These are phyloP conservation scores for Conus canariensis DNA, from an alignment of 2,888 invertebrate genomes.

Conservation along the genomic window DNA sequence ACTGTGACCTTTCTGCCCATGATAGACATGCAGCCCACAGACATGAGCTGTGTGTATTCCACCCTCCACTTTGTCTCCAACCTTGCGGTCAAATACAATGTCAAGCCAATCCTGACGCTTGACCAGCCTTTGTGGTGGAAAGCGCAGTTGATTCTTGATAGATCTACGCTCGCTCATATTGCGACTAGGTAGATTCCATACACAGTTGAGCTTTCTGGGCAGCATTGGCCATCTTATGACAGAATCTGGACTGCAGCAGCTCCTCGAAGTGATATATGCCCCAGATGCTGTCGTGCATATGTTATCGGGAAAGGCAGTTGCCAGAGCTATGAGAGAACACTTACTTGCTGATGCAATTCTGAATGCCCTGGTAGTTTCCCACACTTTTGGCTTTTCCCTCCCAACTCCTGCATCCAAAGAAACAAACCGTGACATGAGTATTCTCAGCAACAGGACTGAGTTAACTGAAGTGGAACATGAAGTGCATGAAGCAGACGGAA, in stretches of 20 bases:
- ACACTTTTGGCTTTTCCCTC: background rate
- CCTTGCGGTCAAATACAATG: slow-evolving; percentile 28
- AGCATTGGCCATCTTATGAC: slow-evolving; percentile 26
- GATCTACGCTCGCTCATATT: slow-evolving; percentile 49
- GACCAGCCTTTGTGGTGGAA: slow-evolving; percentile 60
- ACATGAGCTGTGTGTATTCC: slow-evolving; percentile 52
- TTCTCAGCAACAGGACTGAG: slow-evolving; percentile 35
- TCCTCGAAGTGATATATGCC: slow-evolving; percentile 10
- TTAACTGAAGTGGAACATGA: slow-evolving; percentile 53
- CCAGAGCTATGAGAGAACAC: slow-evolving; percentile 25
- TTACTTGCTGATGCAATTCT: slow-evolving; percentile 14
- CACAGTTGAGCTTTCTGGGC: slow-evolving; percentile 34
- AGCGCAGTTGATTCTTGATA: slow-evolving; percentile 46
- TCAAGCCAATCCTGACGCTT: slow-evolving; percentile 55
- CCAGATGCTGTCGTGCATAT: slow-evolving; percentile 8
- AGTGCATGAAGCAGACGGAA: slow-evolving; percentile 10
- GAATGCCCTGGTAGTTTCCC: background rate
- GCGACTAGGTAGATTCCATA: slow-evolving; percentile 46
- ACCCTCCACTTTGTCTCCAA: slow-evolving; percentile 49
- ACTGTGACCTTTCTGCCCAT: slow-evolving; percentile 56
- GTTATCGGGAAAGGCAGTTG: slow-evolving; percentile 13
- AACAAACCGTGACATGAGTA: slow-evolving; percentile 33
- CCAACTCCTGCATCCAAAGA: slow-evolving; percentile 40
- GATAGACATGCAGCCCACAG: slow-evolving; percentile 56
- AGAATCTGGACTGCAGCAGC: background rate